Evolutionary conservation across 2,888 invertebrate species (phyloP), one percentile per base, ranked within the genome.

Genomic region (Cylloceria caligata): DNA sequence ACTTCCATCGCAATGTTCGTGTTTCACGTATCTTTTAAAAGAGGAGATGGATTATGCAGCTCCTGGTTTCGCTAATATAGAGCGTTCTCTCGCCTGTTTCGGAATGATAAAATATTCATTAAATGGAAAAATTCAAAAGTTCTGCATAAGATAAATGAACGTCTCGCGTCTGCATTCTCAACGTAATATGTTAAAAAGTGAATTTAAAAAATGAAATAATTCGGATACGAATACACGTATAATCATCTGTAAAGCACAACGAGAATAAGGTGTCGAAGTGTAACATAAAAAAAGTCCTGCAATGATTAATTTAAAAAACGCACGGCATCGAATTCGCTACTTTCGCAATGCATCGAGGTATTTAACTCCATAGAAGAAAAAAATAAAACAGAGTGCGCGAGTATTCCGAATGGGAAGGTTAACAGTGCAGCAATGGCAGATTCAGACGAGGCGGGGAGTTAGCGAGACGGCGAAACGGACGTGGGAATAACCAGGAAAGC

Each of bases 361-460:
- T 71, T 71, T 30, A 45, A 71, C 42, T 45, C 19, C 27, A 27
- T 5, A 4, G 52, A 39, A 69, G 11, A 55, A 55, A 42, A 69
- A 39, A n/a, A n/a, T n/a, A n/a, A 39, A 55, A 45, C 45, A 30
- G 30, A 47, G 30, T 27, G 57, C 24, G 11, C 45, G 45, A 27
- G 72, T n/a, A 72, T 60, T 34, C 30, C 45, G 11, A 34, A 60
- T 60, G 72, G 60, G 11, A 42, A 24, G 27, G 19, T n/a, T 19
- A 6, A 42, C 30, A 45, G 45, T 42, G 39, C 42, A 42, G 36
- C 9, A 11, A 39, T 11, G 11, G 27, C 6, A 39, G 42, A 57
- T 34, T 19, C 9, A 42, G 71, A 45, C 21, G 16, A 52, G 39
- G 36, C 69, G 64, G 65, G 24, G 76, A 73, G 68, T 77, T 73